Conservation (phyloP, 1,140 invertebrate genomes). For the Coenobita brevimanus region DNA sequence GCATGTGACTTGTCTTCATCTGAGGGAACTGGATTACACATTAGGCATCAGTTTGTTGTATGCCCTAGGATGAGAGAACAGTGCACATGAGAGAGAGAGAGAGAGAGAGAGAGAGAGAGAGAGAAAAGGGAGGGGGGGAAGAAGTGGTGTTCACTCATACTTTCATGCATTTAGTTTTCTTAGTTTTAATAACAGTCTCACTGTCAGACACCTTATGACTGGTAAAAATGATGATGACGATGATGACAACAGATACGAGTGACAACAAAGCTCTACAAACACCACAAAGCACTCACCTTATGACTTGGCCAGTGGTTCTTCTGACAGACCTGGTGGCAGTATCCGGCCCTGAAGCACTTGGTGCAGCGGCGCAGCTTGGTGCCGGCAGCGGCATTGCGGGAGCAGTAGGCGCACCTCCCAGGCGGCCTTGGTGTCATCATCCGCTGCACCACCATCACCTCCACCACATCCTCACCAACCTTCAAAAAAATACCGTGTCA, state of each 20-base stretch:
- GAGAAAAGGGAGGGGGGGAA: neutral
- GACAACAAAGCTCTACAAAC: neutral
- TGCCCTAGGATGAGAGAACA: too few relatives aligned
- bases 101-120: too few relatives aligned
- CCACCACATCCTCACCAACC: conserved; percentile 73
- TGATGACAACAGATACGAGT: neutral
- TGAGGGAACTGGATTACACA: neutral
- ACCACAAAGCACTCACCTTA: conserved; percentile 58
- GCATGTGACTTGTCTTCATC: neutral
- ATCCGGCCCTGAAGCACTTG: conserved; percentile 74
- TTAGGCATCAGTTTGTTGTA: neutral
- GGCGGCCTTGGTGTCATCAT: conserved; percentile 72
- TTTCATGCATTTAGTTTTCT: too few relatives aligned
- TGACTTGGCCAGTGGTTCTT: conserved; percentile 74
- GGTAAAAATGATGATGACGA: too few relatives aligned
- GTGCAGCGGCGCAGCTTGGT: conserved; percentile 74
- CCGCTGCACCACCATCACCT: conserved; percentile 74
- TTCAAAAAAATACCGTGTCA: too few relatives aligned
- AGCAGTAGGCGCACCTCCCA: conserved; percentile 72
- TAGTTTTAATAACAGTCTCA: too few relatives aligned
- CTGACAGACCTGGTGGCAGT: conserved; percentile 75
- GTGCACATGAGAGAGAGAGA: too few relatives aligned
- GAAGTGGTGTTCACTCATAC: too few relatives aligned
- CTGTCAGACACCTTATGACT: too few relatives aligned
- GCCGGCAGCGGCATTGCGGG: conserved; percentile 70